Conservation (phyloP, 37 sponge, comb jelly and placozoan genomes). For the Eunapius fragilis region DNA sequence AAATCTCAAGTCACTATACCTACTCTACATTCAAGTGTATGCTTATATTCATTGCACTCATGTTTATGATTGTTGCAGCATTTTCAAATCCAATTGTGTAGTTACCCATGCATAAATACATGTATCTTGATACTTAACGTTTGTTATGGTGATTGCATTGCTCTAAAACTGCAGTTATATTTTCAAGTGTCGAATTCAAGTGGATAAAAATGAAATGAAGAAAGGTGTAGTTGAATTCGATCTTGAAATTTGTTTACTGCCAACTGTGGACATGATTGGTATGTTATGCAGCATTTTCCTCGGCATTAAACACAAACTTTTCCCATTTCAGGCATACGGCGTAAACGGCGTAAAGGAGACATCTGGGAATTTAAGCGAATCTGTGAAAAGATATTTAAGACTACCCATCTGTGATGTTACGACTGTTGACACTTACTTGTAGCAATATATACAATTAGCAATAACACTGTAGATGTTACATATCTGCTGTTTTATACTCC, state of each 20-base stretch:
- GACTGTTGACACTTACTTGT: neutral
- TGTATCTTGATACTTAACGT: too few species aligned
- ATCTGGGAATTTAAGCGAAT: slow-evolving; percentile 85
- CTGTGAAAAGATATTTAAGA: slow-evolving; percentile 79
- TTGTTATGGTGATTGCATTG: too few species aligned
- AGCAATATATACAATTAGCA: too few species aligned
- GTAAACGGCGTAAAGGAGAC: slow-evolving; percentile 91
- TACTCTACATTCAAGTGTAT: too few species aligned
- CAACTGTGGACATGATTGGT: slow-evolving; percentile 85
- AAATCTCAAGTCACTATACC: too few species aligned
- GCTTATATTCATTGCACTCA: too few species aligned
- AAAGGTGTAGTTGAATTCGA: slow-evolving; percentile 69
- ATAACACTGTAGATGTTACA: too few species aligned
- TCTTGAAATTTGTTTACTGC: slow-evolving; percentile 87
- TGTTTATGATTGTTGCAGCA: too few species aligned
- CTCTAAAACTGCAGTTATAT: slow-evolving; percentile 9
- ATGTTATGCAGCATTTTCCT: neutral
- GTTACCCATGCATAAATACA: too few species aligned
- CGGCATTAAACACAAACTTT: neutral
- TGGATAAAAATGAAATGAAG: slow-evolving; percentile 14
- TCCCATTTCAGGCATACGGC: slow-evolving; percentile 68
- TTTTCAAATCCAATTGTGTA: too few species aligned
- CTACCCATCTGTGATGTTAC: slow-evolving; percentile 58
- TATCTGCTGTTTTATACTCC: too few species aligned
- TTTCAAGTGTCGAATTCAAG: slow-evolving; percentile 12